A percentile compares a stretch with the other conserved stretches of the same genome.
phyloP scores from a whole-genome alignment of 2,888 invertebrate genomes.

The Julus scandinavius region DNA sequence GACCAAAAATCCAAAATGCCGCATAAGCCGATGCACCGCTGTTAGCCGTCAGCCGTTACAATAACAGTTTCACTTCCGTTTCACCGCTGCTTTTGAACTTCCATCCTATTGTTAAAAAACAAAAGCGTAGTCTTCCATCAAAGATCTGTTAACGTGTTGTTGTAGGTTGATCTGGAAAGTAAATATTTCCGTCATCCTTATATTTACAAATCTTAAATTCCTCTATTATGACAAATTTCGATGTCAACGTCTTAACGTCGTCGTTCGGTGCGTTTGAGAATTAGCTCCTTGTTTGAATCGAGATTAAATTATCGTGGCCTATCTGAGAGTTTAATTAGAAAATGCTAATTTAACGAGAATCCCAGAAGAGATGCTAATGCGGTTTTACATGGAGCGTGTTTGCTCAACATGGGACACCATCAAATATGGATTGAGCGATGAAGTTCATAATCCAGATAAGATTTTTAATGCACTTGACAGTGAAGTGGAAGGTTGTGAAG shows the following conservation, averaged over 20 bases:
- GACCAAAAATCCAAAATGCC: too few relatives aligned
- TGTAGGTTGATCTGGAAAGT: background rate
- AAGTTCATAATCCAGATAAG: background rate
- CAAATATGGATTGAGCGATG: background rate
- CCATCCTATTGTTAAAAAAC: too few relatives aligned
- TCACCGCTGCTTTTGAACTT: too few relatives aligned
- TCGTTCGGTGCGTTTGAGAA: background rate
- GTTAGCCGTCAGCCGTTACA: too few relatives aligned
- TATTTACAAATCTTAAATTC: background rate
- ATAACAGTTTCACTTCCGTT: too few relatives aligned
- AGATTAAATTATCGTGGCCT: background rate
- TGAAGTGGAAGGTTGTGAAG: background rate
- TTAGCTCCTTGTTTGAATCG: background rate
- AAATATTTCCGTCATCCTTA: slow-evolving; percentile 5
- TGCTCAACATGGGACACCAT: background rate
- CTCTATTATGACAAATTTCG: background rate
- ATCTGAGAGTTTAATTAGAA: slow-evolving; percentile 15
- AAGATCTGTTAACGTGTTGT: too few relatives aligned
- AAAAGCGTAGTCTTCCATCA: too few relatives aligned
- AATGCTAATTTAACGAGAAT: slow-evolving; percentile 30
- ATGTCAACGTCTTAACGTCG: background rate
- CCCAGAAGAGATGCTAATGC: slow-evolving; percentile 19
- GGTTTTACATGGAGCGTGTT: background rate
- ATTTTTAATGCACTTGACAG: background rate
- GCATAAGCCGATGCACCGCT: too few relatives aligned